These are phyloP conservation scores for Cosmia pyralina DNA, from an alignment of 2,888 invertebrate genomes.

Conservation along the genomic window DNA sequence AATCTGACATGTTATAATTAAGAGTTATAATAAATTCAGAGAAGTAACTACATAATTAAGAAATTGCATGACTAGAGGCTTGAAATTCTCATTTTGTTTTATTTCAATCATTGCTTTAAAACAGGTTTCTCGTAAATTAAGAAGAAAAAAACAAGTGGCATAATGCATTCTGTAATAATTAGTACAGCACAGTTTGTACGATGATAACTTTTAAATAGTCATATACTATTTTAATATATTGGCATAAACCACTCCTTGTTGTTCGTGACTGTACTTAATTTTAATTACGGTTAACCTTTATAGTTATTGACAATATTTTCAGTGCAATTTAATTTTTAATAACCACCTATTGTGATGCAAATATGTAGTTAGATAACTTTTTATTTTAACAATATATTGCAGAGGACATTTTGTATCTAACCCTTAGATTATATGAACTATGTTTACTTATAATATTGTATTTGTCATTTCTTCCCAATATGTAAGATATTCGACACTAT, in stretches of 20 bases:
- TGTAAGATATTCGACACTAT: constrained; percentile 42
- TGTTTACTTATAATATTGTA: constrained; percentile 42
- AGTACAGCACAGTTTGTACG: constrained; percentile 32
- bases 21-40: constrained; percentile 21
- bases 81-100: constrained; percentile 58
- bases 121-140: constrained; percentile 49
- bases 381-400: constrained; percentile 49
- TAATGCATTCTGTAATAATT: constrained; percentile 20
- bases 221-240: constrained; percentile 12
- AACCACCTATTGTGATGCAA: constrained; percentile 63
- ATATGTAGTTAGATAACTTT: constrained; percentile 53
- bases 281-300: constrained; percentile 53
- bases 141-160: constrained; percentile 7
- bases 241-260: constrained; percentile 60
- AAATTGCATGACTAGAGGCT: constrained; percentile 54
- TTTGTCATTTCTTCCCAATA: constrained; percentile 55
- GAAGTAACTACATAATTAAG: constrained; percentile 36
- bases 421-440: constrained; percentile 48
- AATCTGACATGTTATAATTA: constrained; percentile 36
- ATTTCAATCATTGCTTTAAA: constrained; percentile 37
- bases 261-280: constrained; percentile 71
- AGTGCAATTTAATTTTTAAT: constrained; percentile 69
- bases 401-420: constrained; percentile 53
- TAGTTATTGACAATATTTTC: constrained; percentile 68
- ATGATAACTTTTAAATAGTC: constrained; percentile 20